Evolutionary conservation across 1,140 invertebrate genomes (phyloP), one percentile per base, ranked within the genome.

Genomic region (Anoplophora glabripennis): DNA sequence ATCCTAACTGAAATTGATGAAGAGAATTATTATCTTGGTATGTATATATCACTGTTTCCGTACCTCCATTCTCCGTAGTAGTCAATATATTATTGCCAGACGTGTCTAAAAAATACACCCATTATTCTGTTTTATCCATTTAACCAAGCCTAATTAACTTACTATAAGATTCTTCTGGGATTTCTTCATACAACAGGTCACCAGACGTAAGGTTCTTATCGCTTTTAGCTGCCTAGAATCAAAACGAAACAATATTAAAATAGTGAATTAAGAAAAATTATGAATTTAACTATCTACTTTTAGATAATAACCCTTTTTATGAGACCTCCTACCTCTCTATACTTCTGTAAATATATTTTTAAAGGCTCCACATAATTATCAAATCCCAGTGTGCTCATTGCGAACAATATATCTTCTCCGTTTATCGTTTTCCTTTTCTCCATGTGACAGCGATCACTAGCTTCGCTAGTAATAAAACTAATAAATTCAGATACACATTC

Each of bases 401-500:
- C 96, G 78, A 93, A 98, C 8, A 98, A 77, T 57, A 99, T 92
- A 80, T 98, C 96, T 81, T 99, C 98, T 57, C 96, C 97, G 70
- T 99, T 99, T 17, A 99, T 99, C 1, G 98, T 99, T 81, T 99
- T 99, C 28, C 98, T 79, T 76, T 99, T 99, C 75, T 99, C 98
- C 78, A 96, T 89, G 66, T 96, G 91, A 79, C 95, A 98, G 18
- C 94, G 79, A 72, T 98, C 95, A 75, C 94, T 95, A 0, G 95
- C 95, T 81, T 99, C 97, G 72, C 94, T 97, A 0, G 97, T 99
- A 45, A 99, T 96, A 73, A 99, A 99, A 64, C 94, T 97, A 70
- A 99, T 98, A 74, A 99, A 99, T 75, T 99, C 98, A 0, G 95
- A 98, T 36, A 99, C 96, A 81, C 97, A 99, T 78, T 99, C 98